Percentiles rank a stretch among this genome's conserved stretches.
These are phyloP conservation scores for Drosophila nr. perissopoda DNA, from an alignment of 2,888 invertebrate species.

Conservation along the genomic window DNA sequence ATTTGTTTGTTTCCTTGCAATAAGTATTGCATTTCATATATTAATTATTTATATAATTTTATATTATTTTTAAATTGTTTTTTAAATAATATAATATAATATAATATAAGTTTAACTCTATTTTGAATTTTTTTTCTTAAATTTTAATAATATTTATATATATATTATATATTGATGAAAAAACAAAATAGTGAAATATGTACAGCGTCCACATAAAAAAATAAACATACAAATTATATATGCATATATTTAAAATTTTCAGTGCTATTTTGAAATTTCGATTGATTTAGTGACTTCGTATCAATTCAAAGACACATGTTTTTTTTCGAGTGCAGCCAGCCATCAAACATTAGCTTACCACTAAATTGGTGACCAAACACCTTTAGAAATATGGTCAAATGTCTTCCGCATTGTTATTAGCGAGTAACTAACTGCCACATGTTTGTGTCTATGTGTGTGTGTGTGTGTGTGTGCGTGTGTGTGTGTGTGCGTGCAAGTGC, in stretches of 20 bases:
- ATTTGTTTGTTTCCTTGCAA: neutral
- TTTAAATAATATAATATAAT: no score
- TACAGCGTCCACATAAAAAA: neutral
- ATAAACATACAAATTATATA: neutral
- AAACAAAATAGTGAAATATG: neutral
- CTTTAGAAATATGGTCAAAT: conserved; percentile 45
- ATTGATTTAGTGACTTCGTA: neutral
- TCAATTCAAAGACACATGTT: neutral
- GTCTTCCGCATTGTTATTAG: conserved; percentile 58
- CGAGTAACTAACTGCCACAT: conserved; percentile 6
- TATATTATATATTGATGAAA: no score
- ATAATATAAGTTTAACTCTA: neutral
- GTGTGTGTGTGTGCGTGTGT: neutral
- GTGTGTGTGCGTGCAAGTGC: conserved; percentile 26
- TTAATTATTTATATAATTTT: neutral
- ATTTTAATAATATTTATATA: no score
- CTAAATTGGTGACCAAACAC: conserved; percentile 58
- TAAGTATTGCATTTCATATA: no score
- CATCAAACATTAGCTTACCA: conserved; percentile 25
- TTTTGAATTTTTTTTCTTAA: neutral
- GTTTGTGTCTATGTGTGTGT: no score
- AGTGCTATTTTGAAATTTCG: neutral
- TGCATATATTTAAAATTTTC: neutral
- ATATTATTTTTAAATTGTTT: neutral
- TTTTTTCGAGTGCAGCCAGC: conserved; percentile 1